Conservation (phyloP, 1,140 invertebrate species). For the Macrobrachium nipponense region DNA sequence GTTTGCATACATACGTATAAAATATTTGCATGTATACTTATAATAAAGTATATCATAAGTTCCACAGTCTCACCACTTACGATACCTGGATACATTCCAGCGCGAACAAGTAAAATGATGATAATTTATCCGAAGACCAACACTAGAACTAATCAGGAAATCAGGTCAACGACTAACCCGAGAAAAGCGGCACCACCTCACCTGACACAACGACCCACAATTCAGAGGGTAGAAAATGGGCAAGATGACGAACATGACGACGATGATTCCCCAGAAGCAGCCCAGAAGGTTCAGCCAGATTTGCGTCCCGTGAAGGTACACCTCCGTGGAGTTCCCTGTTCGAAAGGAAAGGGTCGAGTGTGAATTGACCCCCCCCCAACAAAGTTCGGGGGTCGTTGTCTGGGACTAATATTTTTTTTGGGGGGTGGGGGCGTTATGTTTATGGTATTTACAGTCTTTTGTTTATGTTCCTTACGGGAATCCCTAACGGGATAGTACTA, state of each 20-base stretch:
- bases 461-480: too few relatives aligned
- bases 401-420: too few relatives aligned
- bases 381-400: too few relatives aligned
- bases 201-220: not conserved
- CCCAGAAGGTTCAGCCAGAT: constrained; percentile 6
- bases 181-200: not conserved
- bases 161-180: not conserved
- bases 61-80: too few relatives aligned
- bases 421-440: too few relatives aligned
- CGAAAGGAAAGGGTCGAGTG: not conserved
- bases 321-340: constrained; percentile 21
- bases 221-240: constrained; percentile 13
- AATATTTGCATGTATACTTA: too few relatives aligned
- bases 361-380: too few relatives aligned
- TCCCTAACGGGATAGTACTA: too few relatives aligned
- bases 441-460: too few relatives aligned
- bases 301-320: constrained; percentile 24
- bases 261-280: not conserved
- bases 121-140: not conserved
- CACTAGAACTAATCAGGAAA: not conserved
- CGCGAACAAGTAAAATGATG: not conserved
- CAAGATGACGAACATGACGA: not conserved
- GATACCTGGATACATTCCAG: too few relatives aligned
- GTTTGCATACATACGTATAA: too few relatives aligned
- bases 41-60: too few relatives aligned